phyloP scores from a whole-genome alignment of 2,113 vertebrate species.

The Apteryx owenii region DNA sequence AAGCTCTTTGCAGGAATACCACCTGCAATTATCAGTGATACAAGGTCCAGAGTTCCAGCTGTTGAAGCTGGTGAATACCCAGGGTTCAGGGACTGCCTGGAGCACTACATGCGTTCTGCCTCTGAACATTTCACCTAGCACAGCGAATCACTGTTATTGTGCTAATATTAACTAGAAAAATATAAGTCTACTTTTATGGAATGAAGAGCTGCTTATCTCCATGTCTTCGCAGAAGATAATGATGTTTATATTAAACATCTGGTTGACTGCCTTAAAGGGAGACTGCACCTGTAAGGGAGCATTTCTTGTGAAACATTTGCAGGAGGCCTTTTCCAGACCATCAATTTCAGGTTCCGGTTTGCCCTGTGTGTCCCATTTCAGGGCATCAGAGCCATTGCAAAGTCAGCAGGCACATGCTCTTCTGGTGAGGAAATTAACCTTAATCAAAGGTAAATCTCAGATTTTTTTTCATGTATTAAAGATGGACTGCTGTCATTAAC shows the following conservation, averaged over 20 bases:
- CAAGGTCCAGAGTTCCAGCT: neutral
- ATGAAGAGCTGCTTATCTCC: neutral
- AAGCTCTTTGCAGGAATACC: neutral
- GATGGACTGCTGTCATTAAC: constrained; percentile 32
- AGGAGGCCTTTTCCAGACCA: neutral
- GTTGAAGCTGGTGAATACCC: neutral
- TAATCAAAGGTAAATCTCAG: neutral
- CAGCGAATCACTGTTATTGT: neutral
- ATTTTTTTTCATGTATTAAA: constrained; percentile 5
- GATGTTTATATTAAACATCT: neutral
- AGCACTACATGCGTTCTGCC: fast-evolving
- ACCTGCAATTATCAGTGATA: neutral
- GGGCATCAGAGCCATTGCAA: neutral
- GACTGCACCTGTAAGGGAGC: neutral
- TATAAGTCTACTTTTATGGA: neutral
- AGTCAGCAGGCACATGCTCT: neutral
- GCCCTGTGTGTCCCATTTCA: neutral
- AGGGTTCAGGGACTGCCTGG: neutral
- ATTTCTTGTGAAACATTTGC: neutral
- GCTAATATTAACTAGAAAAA: neutral
- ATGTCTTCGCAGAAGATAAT: no score
- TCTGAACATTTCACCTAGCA: neutral
- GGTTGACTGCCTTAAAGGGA: neutral
- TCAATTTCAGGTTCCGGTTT: neutral
- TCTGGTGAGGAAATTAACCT: neutral